phyloP scores from a whole-genome alignment of 1,140 invertebrate genomes.

The Bombus cullumanus region DNA sequence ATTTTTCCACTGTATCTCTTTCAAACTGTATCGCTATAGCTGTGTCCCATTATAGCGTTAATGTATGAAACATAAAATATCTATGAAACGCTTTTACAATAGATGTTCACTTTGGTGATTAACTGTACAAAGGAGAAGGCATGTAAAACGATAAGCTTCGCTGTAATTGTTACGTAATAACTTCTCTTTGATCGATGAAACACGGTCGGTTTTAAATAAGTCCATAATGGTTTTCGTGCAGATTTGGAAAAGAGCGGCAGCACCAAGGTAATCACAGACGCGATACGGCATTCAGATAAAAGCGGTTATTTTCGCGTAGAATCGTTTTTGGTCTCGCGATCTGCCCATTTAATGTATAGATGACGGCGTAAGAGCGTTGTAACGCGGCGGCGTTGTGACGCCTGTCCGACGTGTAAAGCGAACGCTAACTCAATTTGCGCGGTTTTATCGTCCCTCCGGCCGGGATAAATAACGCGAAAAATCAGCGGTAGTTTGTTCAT shows the following conservation, averaged over 20 bases:
- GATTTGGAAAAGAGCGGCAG: neutral
- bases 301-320: slow-evolving; percentile 1
- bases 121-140: too few relatives aligned
- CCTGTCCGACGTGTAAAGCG: slow-evolving; percentile 28
- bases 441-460: slow-evolving; percentile 18
- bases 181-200: neutral
- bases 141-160: too few relatives aligned
- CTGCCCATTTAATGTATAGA: slow-evolving; percentile 11
- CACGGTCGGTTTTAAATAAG: neutral
- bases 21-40: too few relatives aligned
- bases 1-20: neutral
- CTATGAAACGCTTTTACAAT: too few relatives aligned
- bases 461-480: slow-evolving; percentile 6
- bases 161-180: neutral
- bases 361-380: slow-evolving; percentile 9
- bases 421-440: slow-evolving; percentile 34
- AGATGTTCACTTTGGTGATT: too few relatives aligned
- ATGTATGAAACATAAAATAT: too few relatives aligned
- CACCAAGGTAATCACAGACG: neutral
- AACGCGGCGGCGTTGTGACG: slow-evolving; percentile 4
- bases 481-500: slow-evolving; percentile 26
- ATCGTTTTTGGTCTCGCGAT: neutral
- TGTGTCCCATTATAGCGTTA: too few relatives aligned
- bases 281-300: neutral
- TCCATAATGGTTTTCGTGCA: too few relatives aligned